These are phyloP conservation scores for Drosophila mauritiana DNA, from an alignment of 1,140 invertebrate genomes.

Conservation along the genomic window DNA sequence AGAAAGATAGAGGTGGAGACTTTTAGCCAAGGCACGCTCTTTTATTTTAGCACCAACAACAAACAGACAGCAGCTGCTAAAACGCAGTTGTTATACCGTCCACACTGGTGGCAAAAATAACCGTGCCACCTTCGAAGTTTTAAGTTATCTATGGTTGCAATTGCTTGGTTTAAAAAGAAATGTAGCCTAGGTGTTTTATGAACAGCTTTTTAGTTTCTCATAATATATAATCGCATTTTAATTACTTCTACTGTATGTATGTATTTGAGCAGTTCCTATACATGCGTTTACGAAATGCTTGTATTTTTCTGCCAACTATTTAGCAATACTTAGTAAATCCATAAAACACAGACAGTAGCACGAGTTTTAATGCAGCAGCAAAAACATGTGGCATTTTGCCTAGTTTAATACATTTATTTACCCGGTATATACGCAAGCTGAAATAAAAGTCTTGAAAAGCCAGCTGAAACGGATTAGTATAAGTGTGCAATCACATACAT, in stretches of 20 bases:
- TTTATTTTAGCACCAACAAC: conserved; percentile 35
- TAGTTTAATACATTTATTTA: not conserved
- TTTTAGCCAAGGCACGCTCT: conserved; percentile 71
- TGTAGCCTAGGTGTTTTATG: not conserved
- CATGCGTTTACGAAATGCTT: no score
- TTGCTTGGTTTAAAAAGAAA: not conserved
- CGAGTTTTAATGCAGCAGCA: not conserved
- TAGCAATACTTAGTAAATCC: no score
- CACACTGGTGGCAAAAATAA: conserved; percentile 42
- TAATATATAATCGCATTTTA: no score
- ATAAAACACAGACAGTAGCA: no score
- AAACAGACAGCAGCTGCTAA: conserved; percentile 33
- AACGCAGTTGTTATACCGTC: conserved; percentile 42
- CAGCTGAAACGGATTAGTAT: conserved; percentile 37
- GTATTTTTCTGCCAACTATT: no score
- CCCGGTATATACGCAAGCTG: not conserved
- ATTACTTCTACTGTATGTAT: no score
- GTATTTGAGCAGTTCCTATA: no score
- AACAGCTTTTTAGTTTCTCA: no score
- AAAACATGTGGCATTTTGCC: not conserved
- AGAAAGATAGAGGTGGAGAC: conserved; percentile 35
- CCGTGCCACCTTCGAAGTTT: not conserved
- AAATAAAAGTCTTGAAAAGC: conserved; percentile 34
- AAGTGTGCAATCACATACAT: not conserved
- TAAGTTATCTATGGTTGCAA: conserved; percentile 9